A percentile compares a stretch with the other conserved stretches of the same genome.
phyloP scores from a whole-genome alignment of 2,113 vertebrate genomes.

The Lutjanus erythropterus region DNA sequence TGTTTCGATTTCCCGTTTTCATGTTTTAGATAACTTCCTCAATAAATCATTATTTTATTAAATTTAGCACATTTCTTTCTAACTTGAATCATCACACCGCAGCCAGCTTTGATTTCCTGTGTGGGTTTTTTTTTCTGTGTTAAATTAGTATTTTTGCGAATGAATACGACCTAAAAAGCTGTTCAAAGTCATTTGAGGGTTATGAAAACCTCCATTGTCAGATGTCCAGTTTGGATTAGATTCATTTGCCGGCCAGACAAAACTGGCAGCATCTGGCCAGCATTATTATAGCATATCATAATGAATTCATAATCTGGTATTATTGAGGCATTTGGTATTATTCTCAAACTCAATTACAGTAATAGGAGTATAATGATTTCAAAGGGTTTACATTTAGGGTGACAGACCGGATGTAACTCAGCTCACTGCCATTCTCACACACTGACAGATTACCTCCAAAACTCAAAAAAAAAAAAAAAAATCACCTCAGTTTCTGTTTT shows the following conservation, averaged over 20 bases:
- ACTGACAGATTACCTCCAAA: slow-evolving; percentile 39
- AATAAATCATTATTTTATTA: not conserved
- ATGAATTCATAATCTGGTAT: slow-evolving; percentile 82
- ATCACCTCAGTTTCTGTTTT: slow-evolving; percentile 32
- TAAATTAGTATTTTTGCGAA: slow-evolving; percentile 50
- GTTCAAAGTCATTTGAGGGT: slow-evolving; percentile 72
- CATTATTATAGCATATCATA: slow-evolving; percentile 79
- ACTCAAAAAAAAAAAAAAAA: not conserved
- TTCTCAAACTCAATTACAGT: slow-evolving; percentile 82
- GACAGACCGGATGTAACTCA: slow-evolving; percentile 48
- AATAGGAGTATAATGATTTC: slow-evolving; percentile 72
- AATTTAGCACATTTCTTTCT: not conserved
- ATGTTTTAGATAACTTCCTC: not conserved
- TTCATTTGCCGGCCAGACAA: slow-evolving; percentile 63
- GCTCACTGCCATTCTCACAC: slow-evolving; percentile 35
- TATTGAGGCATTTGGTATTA: slow-evolving; percentile 79
- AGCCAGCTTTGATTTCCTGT: slow-evolving; percentile 44
- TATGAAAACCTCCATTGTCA: slow-evolving; percentile 73
- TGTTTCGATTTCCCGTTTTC: not conserved
- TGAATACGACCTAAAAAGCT: slow-evolving; percentile 41
- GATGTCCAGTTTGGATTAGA: slow-evolving; percentile 78
- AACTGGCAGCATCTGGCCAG: slow-evolving; percentile 79
- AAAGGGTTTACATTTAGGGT: slow-evolving; percentile 61
- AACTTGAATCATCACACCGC: not conserved
- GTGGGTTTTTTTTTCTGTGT: not conserved